Conservation (phyloP, 1,140 invertebrate genomes). For the Eubasilissa regina region DNA sequence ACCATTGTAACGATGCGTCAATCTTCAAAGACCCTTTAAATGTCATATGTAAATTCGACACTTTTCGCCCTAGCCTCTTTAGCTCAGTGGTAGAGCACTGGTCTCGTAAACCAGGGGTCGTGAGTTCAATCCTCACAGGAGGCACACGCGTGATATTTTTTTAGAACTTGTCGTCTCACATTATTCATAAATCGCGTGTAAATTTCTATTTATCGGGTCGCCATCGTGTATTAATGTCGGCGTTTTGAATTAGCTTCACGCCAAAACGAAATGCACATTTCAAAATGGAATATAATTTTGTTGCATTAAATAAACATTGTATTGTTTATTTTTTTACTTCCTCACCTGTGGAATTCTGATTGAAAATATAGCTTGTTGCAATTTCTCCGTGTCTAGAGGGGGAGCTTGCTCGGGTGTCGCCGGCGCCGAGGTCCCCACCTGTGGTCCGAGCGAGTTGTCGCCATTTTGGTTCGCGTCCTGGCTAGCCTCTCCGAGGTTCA, state of each 20-base stretch:
- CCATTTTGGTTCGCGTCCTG: constrained; percentile 55
- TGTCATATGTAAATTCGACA: constrained; percentile 33
- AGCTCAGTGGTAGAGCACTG: constrained; percentile 95
- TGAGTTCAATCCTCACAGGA: constrained; percentile 93
- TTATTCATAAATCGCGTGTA: not conserved
- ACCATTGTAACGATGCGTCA: not conserved
- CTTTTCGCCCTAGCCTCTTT: constrained; percentile 78
- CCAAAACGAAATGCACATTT: too few relatives aligned
- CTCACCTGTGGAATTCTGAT: constrained; percentile 62
- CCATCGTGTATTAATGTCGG: too few relatives aligned
- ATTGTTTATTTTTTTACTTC: too few relatives aligned
- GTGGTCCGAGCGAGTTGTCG: constrained; percentile 32
- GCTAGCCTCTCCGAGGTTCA: constrained; percentile 63
- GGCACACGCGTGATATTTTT: constrained; percentile 68
- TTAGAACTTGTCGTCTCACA: not conserved
- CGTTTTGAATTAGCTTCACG: too few relatives aligned
- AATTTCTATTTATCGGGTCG: not conserved
- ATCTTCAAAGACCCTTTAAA: constrained; percentile 8
- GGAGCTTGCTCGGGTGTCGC: constrained; percentile 55
- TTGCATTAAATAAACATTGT: too few relatives aligned
- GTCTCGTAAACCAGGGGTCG: constrained; percentile 95
- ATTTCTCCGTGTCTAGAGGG: constrained; percentile 67
- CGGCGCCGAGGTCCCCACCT: constrained; percentile 15
- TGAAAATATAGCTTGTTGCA: constrained; percentile 71
- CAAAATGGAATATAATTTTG: too few relatives aligned